These are phyloP conservation scores for Lissocephala sabroskyi DNA, from an alignment of 2,888 invertebrate genomes.

Conservation along the genomic window DNA sequence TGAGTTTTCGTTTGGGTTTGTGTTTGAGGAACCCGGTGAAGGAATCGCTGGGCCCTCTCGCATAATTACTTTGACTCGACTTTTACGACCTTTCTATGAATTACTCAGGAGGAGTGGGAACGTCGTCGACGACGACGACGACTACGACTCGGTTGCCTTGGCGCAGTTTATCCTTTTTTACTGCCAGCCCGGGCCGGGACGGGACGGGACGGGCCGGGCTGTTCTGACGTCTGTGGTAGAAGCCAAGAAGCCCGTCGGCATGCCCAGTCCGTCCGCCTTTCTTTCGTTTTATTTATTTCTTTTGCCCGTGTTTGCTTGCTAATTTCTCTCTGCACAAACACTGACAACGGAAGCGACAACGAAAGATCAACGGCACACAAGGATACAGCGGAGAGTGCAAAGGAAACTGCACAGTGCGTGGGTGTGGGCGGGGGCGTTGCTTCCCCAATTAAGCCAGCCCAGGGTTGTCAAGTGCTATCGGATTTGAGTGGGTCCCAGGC, in stretches of 20 bases:
- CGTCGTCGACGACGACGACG: slow-evolving; percentile 25
- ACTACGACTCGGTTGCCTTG: neutral
- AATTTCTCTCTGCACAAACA: slow-evolving; percentile 37
- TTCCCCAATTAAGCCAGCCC: too few species aligned
- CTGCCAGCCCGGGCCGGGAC: too few species aligned
- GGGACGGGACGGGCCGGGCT: too few species aligned
- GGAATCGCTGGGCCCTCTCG: slow-evolving; percentile 25
- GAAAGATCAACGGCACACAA: too few species aligned
- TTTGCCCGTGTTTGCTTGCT: slow-evolving; percentile 55
- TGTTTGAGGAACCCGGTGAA: slow-evolving; percentile 28
- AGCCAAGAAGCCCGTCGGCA: neutral
- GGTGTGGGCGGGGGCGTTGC: too few species aligned
- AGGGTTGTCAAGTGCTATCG: neutral
- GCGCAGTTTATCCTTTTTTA: slow-evolving; percentile 38
- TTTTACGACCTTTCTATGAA: slow-evolving; percentile 61
- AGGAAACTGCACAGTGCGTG: too few species aligned
- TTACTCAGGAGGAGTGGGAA: slow-evolving; percentile 62
- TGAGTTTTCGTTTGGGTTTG: slow-evolving; percentile 25
- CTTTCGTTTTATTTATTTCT: slow-evolving; percentile 43
- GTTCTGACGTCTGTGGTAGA: too few species aligned
- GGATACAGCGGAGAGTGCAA: too few species aligned
- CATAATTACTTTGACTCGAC: slow-evolving; percentile 64
- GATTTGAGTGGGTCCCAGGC: neutral
- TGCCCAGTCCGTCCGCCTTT: slow-evolving; percentile 10
- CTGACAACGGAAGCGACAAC: slow-evolving; percentile 2